A percentile compares a stretch with the other conserved stretches of the same genome.
These are phyloP conservation scores for Tetragnatha montana DNA, from an alignment of 2,888 invertebrate species.

Conservation along the genomic window DNA sequence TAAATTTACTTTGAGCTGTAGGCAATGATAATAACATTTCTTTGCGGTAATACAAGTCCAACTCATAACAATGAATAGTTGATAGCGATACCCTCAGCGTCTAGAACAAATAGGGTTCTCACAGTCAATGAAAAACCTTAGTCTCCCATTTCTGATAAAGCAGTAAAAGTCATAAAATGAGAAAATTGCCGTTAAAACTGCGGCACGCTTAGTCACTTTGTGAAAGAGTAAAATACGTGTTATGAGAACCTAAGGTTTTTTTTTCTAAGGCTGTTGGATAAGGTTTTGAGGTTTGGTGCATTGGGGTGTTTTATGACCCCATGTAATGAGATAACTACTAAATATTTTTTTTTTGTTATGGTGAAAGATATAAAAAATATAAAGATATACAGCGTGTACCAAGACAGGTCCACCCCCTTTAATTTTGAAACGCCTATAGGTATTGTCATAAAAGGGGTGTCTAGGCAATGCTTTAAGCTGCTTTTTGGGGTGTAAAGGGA, in stretches of 20 bases:
- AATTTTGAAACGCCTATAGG: too few relatives aligned
- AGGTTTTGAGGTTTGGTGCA: not conserved
- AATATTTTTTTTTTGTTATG: too few relatives aligned
- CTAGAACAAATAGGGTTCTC: conserved; percentile 8
- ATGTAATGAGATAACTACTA: not conserved
- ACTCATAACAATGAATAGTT: conserved; percentile 47
- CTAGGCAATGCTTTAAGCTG: too few relatives aligned
- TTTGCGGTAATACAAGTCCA: conserved; percentile 6
- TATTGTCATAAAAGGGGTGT: too few relatives aligned
- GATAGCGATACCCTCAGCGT: conserved; percentile 11
- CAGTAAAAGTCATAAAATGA: conserved; percentile 30
- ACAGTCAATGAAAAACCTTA: not conserved
- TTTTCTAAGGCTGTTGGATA: not conserved
- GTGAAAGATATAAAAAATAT: too few relatives aligned
- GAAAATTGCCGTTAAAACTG: not conserved
- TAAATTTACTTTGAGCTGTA: conserved; percentile 5
- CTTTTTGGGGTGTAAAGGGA: too few relatives aligned
- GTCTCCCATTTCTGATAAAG: conserved; percentile 23
- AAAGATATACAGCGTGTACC: too few relatives aligned
- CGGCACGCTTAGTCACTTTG: conserved; percentile 14
- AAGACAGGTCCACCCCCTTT: too few relatives aligned
- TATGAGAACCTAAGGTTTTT: not conserved
- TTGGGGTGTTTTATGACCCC: not conserved
- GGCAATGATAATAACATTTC: conserved; percentile 14
- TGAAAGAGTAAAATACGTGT: conserved; percentile 1